Evolutionary conservation across 2,113 vertebrate species (phyloP).

Genomic region (Channa argus): DNA sequence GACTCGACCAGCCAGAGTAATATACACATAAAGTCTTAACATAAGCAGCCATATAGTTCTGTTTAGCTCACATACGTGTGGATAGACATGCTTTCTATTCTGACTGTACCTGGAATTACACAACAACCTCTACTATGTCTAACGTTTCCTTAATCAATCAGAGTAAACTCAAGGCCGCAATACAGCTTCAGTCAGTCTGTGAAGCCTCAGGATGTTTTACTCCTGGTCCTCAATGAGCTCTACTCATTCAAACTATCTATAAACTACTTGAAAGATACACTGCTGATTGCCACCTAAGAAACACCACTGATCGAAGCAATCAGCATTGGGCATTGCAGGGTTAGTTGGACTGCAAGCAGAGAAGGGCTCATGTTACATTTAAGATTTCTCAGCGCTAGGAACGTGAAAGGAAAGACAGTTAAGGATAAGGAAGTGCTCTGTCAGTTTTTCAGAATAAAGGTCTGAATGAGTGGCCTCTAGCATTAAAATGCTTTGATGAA

Average conservation of each 20-base stretch:
- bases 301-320: no score
- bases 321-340: no score
- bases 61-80: neutral
- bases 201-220: neutral
- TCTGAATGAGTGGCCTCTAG: neutral
- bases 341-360: no score
- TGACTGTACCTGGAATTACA: constrained; percentile 4
- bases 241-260: no score
- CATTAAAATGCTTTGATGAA: neutral
- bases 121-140: constrained; percentile 4
- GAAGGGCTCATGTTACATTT: neutral
- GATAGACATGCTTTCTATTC: neutral
- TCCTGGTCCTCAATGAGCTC: no score
- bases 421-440: neutral
- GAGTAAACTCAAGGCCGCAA: constrained; percentile 1
- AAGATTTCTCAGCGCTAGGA: constrained; percentile 2
- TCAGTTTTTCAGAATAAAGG: neutral
- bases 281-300: no score
- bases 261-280: no score
- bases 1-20: neutral
- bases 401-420: neutral
- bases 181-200: neutral
- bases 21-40: neutral
- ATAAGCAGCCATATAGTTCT: neutral
- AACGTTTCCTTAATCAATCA: neutral